These are phyloP conservation scores for Cydia splendana DNA, from an alignment of 1,140 invertebrate genomes.

Conservation along the genomic window DNA sequence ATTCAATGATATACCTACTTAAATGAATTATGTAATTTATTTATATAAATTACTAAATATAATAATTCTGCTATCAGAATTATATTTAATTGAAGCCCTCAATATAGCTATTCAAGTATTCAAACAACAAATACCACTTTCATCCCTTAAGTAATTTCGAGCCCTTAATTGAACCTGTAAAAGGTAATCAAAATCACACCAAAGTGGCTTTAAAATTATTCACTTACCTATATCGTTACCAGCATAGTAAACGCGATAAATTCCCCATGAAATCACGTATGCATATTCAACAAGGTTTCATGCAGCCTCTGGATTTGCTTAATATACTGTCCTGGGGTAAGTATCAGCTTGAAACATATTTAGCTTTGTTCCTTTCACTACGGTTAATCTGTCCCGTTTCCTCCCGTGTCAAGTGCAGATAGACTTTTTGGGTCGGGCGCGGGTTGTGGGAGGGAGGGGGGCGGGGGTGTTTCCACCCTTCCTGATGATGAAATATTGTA, in stretches of 20 bases:
- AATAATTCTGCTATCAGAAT: too few species aligned
- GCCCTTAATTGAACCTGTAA: constrained; percentile 7
- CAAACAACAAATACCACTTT: background rate
- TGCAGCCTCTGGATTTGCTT: constrained; percentile 48
- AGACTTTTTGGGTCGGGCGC: constrained; percentile 75
- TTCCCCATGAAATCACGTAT: background rate
- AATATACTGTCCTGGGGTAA: constrained; percentile 60
- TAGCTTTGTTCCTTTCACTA: constrained; percentile 79
- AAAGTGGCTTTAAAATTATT: constrained; percentile 17
- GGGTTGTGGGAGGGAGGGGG: constrained; percentile 39
- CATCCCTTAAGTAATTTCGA: background rate
- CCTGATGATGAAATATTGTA: constrained; percentile 84
- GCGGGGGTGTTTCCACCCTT: constrained; percentile 50
- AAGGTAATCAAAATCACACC: constrained; percentile 14
- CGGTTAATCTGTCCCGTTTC: constrained; percentile 79
- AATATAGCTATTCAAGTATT: background rate
- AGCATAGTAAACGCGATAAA: constrained; percentile 15
- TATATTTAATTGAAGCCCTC: background rate
- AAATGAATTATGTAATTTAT: too few species aligned
- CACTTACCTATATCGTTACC: background rate
- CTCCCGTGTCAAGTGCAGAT: constrained; percentile 78
- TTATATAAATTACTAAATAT: too few species aligned
- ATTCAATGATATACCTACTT: background rate
- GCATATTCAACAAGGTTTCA: background rate
- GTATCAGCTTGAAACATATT: constrained; percentile 78